Conservation (phyloP, 2,113 vertebrate genomes). For the Gorsachius goisagi region DNA sequence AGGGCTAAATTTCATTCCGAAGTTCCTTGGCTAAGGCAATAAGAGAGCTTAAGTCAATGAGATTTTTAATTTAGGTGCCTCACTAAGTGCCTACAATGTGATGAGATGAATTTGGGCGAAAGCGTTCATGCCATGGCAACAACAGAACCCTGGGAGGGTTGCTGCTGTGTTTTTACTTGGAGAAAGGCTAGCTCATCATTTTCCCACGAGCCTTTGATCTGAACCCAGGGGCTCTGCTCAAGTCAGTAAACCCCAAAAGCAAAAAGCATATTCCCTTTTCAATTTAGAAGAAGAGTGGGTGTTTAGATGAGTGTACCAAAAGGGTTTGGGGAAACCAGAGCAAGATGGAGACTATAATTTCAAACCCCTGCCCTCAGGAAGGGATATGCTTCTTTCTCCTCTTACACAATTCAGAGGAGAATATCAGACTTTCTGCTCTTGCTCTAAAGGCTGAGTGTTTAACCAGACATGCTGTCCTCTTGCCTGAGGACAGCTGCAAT, state of each 20-base stretch:
- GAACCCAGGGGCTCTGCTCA: neutral
- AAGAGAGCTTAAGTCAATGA: neutral
- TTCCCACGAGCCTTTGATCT: constrained; percentile 23
- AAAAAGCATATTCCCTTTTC: constrained; percentile 5
- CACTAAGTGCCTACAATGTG: neutral
- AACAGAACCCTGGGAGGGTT: neutral
- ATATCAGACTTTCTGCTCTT: neutral
- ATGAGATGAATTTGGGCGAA: neutral
- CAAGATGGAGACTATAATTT: neutral
- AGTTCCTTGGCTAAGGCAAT: neutral
- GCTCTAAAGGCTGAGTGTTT: neutral
- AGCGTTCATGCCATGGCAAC: neutral
- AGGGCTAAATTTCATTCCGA: neutral
- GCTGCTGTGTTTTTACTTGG: neutral
- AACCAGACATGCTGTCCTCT: neutral
- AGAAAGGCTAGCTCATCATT: constrained; percentile 2
- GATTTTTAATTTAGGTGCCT: neutral
- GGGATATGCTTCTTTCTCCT: neutral
- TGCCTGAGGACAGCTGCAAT: neutral
- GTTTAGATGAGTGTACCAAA: neutral
- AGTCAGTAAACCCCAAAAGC: constrained; percentile 17
- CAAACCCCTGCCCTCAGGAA: neutral
- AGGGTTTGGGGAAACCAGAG: neutral
- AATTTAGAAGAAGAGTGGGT: neutral
- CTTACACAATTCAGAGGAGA: neutral